Base-by-base conservation (phyloP, 2,888 invertebrate genomes). In the Anticlea derivata region DNA sequence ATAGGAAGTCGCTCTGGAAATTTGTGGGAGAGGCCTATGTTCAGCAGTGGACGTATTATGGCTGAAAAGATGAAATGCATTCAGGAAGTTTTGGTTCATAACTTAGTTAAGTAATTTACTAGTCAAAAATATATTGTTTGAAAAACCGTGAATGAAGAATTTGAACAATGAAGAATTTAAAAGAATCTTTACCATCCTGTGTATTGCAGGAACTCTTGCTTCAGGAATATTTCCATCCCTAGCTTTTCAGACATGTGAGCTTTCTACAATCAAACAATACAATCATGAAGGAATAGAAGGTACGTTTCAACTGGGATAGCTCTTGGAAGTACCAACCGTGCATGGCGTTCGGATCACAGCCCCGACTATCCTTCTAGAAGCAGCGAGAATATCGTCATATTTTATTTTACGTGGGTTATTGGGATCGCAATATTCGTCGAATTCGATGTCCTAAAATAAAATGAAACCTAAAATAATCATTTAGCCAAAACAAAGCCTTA, bases 131-230 rank as follows among this genome's bases (percentile, higher is more conserved):
- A n/a, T n/a, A n/a, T n/a, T n/a, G n/a, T n/a, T n/a, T n/a, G n/a
- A n/a, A n/a, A n/a, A n/a, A n/a, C n/a, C n/a, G n/a, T n/a, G n/a
- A n/a, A n/a, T n/a, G n/a, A n/a, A n/a, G n/a, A n/a, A n/a, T n/a
- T n/a, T n/a, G n/a, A n/a, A n/a, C n/a, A n/a, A n/a, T n/a, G n/a
- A n/a, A n/a, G n/a, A n/a, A n/a, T n/a, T n/a, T n/a, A n/a, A 20
- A 8, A 7, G 1, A 2, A 30, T 8, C 23, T 33, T 62, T 87
- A 96, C 96, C 97, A 96, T 80, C 98, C 98, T 11, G 98, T 98
- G 61, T 92, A 93, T 82, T 98, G 98, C 20, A 97, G 91, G 76
- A 96, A 98, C 79, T 99, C 98, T 77, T 97, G 97, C 86, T 98
- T 99, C 69, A 98, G 87, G 80, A 93, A 98, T 55, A 99, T 83